Evolutionary conservation across 2,113 vertebrate genomes (phyloP).

Genomic region (Candoia aspera): DNA sequence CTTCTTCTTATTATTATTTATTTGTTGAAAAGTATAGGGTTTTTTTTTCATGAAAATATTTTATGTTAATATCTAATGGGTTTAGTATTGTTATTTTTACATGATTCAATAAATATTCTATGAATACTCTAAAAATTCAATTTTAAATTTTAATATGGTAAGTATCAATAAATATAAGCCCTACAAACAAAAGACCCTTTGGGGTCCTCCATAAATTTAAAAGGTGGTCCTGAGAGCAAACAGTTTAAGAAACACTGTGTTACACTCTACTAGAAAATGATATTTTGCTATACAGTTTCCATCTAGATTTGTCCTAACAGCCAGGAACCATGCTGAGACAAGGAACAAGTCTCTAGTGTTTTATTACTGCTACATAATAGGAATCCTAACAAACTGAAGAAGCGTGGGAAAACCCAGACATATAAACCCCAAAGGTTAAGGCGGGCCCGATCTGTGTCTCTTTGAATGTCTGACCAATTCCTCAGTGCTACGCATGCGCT

Average conservation of each 20-base stretch:
- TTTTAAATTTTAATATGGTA: not conserved
- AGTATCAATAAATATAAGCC: not conserved
- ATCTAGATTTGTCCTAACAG: no score
- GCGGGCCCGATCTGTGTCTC: no score
- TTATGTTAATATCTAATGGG: not conserved
- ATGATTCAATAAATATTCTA: not conserved
- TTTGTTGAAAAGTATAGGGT: not conserved
- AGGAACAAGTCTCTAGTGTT: no score
- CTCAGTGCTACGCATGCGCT: no score
- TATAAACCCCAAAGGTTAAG: no score
- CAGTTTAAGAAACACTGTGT: not conserved
- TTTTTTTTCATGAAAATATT: not conserved
- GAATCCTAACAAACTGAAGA: no score
- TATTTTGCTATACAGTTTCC: not conserved
- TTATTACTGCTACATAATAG: no score
- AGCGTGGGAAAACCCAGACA: no score
- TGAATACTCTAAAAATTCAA: not conserved
- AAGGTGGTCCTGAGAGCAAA: not conserved
- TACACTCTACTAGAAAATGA: not conserved
- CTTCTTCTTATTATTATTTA: not conserved
- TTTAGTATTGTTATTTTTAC: not conserved
- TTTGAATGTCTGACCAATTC: no score
- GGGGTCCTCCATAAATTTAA: not conserved
- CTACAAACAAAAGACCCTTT: not conserved
- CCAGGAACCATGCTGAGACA: no score